These are phyloP conservation scores for Microchrysa polita DNA, from an alignment of 2,888 invertebrate genomes.

Conservation along the genomic window DNA sequence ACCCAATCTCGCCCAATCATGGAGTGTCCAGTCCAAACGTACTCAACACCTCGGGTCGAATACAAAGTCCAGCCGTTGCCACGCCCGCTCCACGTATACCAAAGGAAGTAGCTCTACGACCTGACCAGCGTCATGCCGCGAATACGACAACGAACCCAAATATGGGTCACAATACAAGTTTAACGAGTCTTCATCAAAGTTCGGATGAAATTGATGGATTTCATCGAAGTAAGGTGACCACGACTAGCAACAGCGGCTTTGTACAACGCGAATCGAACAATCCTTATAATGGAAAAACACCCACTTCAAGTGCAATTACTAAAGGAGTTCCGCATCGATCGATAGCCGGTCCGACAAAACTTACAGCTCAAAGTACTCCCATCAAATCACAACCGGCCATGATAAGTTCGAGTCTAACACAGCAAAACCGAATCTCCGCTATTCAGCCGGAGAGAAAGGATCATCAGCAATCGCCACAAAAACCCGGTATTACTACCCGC, in stretches of 20 bases:
- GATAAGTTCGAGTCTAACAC: slow-evolving; percentile 65
- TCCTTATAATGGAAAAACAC: slow-evolving; percentile 27
- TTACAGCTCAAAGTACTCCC: slow-evolving; percentile 71
- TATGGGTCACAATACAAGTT: slow-evolving; percentile 41
- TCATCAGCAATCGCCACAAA: slow-evolving; percentile 48
- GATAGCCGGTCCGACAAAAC: slow-evolving; percentile 67
- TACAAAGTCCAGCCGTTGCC: slow-evolving; percentile 61
- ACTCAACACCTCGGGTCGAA: slow-evolving; percentile 54
- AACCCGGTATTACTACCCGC: slow-evolving; percentile 54
- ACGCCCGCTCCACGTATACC: slow-evolving; percentile 61
- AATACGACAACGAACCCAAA: slow-evolving; percentile 48
- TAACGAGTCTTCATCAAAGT: slow-evolving; percentile 23
- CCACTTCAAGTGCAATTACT: slow-evolving; percentile 48
- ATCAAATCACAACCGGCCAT: slow-evolving; percentile 71
- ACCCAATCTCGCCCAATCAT: slow-evolving; percentile 14
- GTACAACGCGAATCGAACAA: slow-evolving; percentile 51
- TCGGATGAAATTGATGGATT: slow-evolving; percentile 20
- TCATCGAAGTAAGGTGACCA: slow-evolving; percentile 33
- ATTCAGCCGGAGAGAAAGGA: slow-evolving; percentile 1
- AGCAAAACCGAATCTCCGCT: slow-evolving; percentile 48
- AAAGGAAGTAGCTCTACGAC: slow-evolving; percentile 62
- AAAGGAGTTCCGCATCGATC: slow-evolving; percentile 60
- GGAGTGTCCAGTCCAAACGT: slow-evolving; percentile 47
- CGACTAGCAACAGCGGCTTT: slow-evolving; percentile 46
- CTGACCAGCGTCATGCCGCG: slow-evolving; percentile 49